Evolutionary conservation across 2,113 vertebrate genomes (phyloP).

Genomic region (Todiramphus chloris): DNA sequence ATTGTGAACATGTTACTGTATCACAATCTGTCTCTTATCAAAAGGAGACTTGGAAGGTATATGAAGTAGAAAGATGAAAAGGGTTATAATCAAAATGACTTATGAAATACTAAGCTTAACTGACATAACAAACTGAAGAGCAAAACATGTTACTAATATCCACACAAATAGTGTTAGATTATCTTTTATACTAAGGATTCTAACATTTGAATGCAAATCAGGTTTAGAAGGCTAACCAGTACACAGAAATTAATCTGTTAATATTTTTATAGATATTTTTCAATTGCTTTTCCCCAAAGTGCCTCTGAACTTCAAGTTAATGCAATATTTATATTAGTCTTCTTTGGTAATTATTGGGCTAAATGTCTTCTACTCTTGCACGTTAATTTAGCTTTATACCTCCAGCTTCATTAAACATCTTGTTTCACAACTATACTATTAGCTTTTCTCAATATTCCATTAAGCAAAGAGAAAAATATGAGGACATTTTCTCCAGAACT

Average conservation of each 20-base stretch:
- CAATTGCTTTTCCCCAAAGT: background rate
- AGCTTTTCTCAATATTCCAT: constrained; percentile 40
- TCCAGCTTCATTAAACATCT: constrained; percentile 49
- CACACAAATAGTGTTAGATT: background rate
- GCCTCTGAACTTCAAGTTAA: constrained; percentile 7
- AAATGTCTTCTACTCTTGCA: constrained; percentile 2
- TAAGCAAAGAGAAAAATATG: constrained; percentile 32
- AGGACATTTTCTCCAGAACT: constrained; percentile 4
- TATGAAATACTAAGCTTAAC: constrained; percentile 2
- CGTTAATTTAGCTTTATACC: constrained; percentile 42
- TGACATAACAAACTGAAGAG: background rate
- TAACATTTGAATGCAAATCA: constrained; percentile 2
- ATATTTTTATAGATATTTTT: constrained; percentile 27
- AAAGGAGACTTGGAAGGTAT: background rate
- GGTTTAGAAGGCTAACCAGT: background rate
- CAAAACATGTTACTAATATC: background rate
- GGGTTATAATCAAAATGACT: background rate
- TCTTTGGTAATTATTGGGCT: background rate
- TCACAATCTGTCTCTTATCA: background rate
- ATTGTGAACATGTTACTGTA: background rate
- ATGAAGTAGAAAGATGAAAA: constrained; percentile 5
- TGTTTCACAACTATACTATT: constrained; percentile 32
- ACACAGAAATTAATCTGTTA: constrained; percentile 25
- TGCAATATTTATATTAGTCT: constrained; percentile 45
- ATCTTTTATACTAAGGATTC: background rate